Evolutionary conservation across 2,113 vertebrate genomes (phyloP), one percentile per base, ranked within the genome.

Genomic region (Odocoileus hemionus): DNA sequence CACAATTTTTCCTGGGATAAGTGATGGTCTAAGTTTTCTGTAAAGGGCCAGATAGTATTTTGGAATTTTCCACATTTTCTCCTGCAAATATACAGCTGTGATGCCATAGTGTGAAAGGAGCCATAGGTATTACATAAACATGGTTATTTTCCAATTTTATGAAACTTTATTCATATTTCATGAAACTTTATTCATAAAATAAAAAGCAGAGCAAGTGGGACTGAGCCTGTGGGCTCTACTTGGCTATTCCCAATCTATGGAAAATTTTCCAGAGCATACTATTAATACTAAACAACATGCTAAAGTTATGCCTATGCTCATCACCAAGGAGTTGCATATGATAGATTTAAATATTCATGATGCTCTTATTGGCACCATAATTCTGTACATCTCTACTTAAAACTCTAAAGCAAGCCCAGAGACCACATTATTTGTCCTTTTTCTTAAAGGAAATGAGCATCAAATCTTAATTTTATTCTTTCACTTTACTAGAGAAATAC

Each of bases 161-260:
- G 64, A 39, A 21, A n/a, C 2, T 28, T 57, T 70, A 52, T 70
- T 54, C 36, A 92, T 3, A 45, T 9, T 60, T 70, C 36, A 70
- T 70, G 64, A 39, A 21, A n/a, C 2, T 28, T 57, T 70, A 52
- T 70, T 54, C 33, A 88, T 3, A 26, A 30, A 76, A 76, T 43
- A 76, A 61, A 84, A 64, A 64, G 5, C 28, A 82, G 25, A 16
- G 14, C 13, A 36, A 17, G 12, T 47, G 2, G 23, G 6, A 57
- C 50, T 26, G 33, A 15, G 33, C 7, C 15, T 7, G 0, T 23
- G 26, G 3, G 30, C 17, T 9, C 0, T 43, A 64, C 7, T 79
- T 57, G 50, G 33, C 28, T 25, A 17, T 1, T 1, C 33, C 2
- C 25, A 28, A 60, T 17, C 11, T 52, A 30, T 3, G 12, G 21